phyloP scores from a whole-genome alignment of 1,140 invertebrate species.

The Hylaeus volcanicus region DNA sequence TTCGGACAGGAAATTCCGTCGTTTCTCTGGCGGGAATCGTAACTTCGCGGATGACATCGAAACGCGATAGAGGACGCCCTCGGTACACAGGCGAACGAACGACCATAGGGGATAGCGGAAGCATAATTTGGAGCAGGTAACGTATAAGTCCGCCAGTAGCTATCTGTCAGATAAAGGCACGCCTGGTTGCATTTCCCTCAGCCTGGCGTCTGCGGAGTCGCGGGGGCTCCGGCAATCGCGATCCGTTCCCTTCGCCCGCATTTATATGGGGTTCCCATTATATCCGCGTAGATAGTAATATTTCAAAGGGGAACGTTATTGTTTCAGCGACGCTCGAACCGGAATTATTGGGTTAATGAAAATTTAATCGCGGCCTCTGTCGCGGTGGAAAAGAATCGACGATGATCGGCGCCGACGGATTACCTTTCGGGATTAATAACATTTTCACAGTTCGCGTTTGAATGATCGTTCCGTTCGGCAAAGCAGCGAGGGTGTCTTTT shows the following conservation, averaged over 20 bases:
- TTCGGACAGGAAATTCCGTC: constrained; percentile 30
- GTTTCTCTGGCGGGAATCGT: constrained; percentile 23
- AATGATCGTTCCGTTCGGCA: no score
- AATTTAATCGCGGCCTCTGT: neutral
- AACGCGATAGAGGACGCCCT: constrained; percentile 25
- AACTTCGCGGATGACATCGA: constrained; percentile 46
- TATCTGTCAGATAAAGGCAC: constrained; percentile 64
- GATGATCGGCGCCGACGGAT: no score
- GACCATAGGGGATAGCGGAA: constrained; percentile 36
- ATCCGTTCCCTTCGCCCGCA: neutral
- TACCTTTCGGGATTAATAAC: no score
- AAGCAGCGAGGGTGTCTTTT: no score
- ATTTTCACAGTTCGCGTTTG: no score
- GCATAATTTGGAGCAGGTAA: constrained; percentile 62
- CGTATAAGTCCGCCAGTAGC: constrained; percentile 57
- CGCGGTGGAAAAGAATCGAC: no score
- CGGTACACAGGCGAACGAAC: constrained; percentile 13
- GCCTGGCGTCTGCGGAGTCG: neutral
- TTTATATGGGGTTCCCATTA: neutral
- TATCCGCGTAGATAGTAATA: neutral
- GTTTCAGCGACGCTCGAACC: neutral
- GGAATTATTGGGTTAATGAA: neutral
- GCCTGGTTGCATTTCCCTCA: constrained; percentile 42
- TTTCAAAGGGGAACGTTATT: constrained; percentile 2
- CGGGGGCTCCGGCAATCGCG: neutral